These are phyloP conservation scores for Endomychus coccineus DNA, from an alignment of 2,888 invertebrate genomes.

Conservation along the genomic window DNA sequence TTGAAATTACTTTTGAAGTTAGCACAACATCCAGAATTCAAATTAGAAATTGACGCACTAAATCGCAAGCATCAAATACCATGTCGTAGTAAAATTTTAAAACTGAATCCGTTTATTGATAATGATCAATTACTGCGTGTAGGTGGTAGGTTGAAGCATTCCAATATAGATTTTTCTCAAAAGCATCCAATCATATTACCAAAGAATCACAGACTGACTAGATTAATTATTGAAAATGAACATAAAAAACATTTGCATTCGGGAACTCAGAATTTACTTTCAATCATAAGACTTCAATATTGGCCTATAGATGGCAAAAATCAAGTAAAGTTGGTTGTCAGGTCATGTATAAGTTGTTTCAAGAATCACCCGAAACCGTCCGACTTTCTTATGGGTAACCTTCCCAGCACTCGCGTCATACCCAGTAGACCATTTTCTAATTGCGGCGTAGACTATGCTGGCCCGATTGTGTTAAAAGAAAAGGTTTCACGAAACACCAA, in stretches of 20 bases:
- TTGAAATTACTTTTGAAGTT: constrained; percentile 1
- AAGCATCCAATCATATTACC: constrained; percentile 28
- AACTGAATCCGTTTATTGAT: constrained; percentile 25
- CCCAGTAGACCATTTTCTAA: constrained; percentile 5
- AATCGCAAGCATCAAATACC: constrained; percentile 4
- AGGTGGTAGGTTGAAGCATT: constrained; percentile 25
- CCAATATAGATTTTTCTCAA: constrained; percentile 17
- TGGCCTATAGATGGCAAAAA: constrained; percentile 14
- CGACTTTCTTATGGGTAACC: constrained; percentile 6
- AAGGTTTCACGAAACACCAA: background rate
- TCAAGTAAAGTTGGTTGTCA: constrained; percentile 7
- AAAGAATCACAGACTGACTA: constrained; percentile 22
- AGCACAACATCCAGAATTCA: background rate
- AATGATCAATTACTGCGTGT: constrained; percentile 23
- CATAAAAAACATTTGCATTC: constrained; percentile 24
- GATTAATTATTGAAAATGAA: constrained; percentile 22
- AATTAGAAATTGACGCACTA: constrained; percentile 2
- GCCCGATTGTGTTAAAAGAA: constrained; percentile 1
- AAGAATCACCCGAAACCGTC: constrained; percentile 4
- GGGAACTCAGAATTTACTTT: constrained; percentile 25
- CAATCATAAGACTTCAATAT: constrained; percentile 15
- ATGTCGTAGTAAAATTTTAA: constrained; percentile 16
- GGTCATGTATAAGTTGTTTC: constrained; percentile 12
- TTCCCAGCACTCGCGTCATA: constrained; percentile 4
- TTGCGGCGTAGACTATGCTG: constrained; percentile 11